Evolutionary conservation across 2,888 invertebrate genomes (phyloP), one percentile per base, ranked within the genome.

Genomic region (Gymnosoma rotundatum): DNA sequence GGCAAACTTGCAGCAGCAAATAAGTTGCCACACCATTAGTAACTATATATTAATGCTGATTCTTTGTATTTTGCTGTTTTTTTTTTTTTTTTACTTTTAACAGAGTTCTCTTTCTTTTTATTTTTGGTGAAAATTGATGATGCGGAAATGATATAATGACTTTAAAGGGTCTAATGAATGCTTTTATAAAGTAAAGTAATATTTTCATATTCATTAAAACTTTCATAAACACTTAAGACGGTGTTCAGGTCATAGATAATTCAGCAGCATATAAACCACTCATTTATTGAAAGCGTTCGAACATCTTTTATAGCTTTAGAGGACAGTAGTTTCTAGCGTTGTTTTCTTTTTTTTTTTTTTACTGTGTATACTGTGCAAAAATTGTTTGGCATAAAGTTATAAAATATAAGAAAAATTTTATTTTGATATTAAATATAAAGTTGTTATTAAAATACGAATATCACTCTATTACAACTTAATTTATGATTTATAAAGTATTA

Each of bases 61-160:
- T 80, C 69, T 69, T 80, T 56, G 74, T 69, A 80, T 69, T 80
- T 80, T 69, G 67, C 25, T 25, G 2, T 25, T 25, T 25, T 25
- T 80, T 80, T 74, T 52, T 60, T 74, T 74, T 80, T 69, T 32
- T 32, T 4, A 32, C 7, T 32, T 32, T 32, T 0, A 74, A 69
- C 61, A 67, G 32, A n/a, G n/a, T n/a, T n/a, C n/a, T n/a, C n/a
- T 79, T 67, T 79, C 74, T 42, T 36, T 66, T 72, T 64, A 72
- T 72, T 50, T 69, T 52, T 38, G 21, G 45, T 74, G 54, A 80
- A 48, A 74, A 74, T 69, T 80, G 80, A 80, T 80, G 80, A 56
- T 74, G 80, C 74, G 80, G 80, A 80, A 80, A 80, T 80, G 80
- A 74, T 74, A 80, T 67, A 80, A 74, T 80, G 80, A 74, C 74